A percentile compares a stretch with the other conserved stretches of the same genome.
These are phyloP conservation scores for Trichomalopsis sarcophagae DNA, from an alignment of 1,140 invertebrate species.

Conservation along the genomic window DNA sequence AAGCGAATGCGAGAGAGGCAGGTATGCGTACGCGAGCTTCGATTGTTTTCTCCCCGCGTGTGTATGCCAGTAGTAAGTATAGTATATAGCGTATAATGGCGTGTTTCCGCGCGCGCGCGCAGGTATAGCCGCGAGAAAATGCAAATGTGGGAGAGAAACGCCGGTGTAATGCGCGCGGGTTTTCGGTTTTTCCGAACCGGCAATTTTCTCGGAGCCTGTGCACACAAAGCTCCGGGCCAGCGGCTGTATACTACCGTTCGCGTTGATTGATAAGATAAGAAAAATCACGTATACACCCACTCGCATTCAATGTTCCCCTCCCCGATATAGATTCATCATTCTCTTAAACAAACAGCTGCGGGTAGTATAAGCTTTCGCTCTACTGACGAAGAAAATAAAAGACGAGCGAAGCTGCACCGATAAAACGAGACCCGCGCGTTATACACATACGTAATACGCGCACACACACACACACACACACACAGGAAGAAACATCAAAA, in stretches of 20 bases:
- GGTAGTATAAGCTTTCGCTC: too few relatives aligned
- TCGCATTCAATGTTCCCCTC: background rate
- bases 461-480: too few relatives aligned
- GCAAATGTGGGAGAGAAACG: slow-evolving; percentile 7
- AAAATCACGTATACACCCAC: background rate
- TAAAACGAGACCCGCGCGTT: background rate
- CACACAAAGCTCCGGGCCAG: background rate
- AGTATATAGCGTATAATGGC: background rate
- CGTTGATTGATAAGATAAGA: background rate
- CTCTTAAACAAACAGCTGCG: background rate
- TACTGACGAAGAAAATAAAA: too few relatives aligned
- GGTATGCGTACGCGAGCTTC: background rate
- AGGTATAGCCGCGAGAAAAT: background rate
- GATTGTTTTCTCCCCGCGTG: slow-evolving; percentile 14
- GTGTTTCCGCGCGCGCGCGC: background rate
- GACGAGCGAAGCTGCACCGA: too few relatives aligned
- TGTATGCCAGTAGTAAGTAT: too few relatives aligned
- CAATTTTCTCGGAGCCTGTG: background rate
- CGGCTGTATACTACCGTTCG: background rate
- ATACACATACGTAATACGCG: background rate
- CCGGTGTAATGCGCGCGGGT: background rate
- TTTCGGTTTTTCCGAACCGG: background rate
- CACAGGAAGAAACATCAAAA: background rate
- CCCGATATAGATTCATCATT: too few relatives aligned
- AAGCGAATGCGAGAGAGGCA: background rate